Evolutionary conservation across 2,797 vertebrate genomes (phyloP).

Genomic region (Tragelaphus oryx): DNA sequence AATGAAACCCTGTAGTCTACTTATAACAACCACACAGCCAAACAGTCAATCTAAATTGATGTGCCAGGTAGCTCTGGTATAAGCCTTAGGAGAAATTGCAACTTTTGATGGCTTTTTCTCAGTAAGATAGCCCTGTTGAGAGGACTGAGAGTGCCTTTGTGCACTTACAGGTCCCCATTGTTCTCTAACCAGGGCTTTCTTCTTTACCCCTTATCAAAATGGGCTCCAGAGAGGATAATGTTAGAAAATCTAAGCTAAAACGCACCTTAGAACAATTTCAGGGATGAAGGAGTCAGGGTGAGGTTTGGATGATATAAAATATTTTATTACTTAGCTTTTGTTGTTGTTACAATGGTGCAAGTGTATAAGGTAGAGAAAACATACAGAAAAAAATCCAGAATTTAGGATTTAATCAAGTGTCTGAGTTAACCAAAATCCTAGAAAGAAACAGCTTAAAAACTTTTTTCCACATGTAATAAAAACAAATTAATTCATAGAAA

Average conservation of each 20-base stretch:
- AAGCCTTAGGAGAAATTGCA: conserved; percentile 15
- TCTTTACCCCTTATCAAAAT: conserved; percentile 30
- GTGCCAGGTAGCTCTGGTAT: conserved; percentile 1
- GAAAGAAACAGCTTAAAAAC: background rate
- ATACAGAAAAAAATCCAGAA: background rate
- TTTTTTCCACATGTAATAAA: conserved; percentile 13
- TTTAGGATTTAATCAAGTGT: conserved; percentile 27
- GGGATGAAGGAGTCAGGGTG: conserved; percentile 15
- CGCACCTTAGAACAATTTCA: conserved; percentile 8
- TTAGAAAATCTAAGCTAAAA: conserved; percentile 53
- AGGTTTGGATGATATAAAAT: conserved; percentile 13
- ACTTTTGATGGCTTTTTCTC: conserved; percentile 35
- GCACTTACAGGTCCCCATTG: background rate
- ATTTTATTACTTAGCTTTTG: conserved; percentile 37
- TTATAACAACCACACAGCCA: conserved; percentile 9
- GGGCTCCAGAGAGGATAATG: conserved; percentile 32
- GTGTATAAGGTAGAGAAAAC: conserved; percentile 5
- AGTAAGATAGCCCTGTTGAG: conserved; percentile 8
- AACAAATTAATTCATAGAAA: conserved; percentile 13
- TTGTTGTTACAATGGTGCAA: conserved; percentile 26
- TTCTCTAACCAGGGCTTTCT: conserved; percentile 40
- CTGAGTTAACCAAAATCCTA: background rate
- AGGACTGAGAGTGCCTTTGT: background rate
- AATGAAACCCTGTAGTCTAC: conserved; percentile 3
- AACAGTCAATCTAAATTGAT: conserved; percentile 41